Conservation (phyloP, 2,888 invertebrate species). For the Cyaniris semiargus region DNA sequence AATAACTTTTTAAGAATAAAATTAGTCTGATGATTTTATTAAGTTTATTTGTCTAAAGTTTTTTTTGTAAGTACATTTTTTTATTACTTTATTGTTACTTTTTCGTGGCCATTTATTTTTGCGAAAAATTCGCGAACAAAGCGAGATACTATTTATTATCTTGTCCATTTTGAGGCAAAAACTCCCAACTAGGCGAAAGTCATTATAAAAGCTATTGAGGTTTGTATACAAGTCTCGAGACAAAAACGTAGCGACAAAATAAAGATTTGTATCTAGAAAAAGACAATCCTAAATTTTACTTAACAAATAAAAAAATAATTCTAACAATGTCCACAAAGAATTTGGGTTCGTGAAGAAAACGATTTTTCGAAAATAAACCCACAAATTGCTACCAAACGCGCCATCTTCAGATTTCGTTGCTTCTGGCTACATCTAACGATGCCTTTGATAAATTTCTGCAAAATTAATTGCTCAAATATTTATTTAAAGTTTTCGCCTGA, state of each 20-base stretch:
- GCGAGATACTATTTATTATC: not conserved
- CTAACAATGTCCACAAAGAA: not conserved
- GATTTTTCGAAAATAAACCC: not conserved
- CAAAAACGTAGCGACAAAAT: not conserved
- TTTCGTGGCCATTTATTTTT: not conserved
- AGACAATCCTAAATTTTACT: not conserved
- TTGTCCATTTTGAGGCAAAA: not conserved
- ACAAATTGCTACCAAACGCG: not conserved
- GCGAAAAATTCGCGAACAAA: not conserved
- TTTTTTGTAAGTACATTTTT: too few relatives aligned
- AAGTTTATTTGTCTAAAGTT: too few relatives aligned
- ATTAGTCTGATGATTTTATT: too few relatives aligned
- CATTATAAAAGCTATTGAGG: constrained; percentile 1
- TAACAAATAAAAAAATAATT: not conserved
- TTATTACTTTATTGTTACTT: not conserved
- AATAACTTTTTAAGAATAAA: too few relatives aligned
- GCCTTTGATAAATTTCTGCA: constrained; percentile 1
- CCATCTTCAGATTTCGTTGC: not conserved
- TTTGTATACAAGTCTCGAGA: not conserved
- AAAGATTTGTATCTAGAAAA: not conserved
- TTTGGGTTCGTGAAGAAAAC: not conserved
- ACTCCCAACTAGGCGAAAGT: not conserved
- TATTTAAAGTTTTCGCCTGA: not conserved
- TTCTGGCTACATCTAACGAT: not conserved
- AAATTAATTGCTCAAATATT: constrained; percentile 11